A percentile compares a stretch with the other conserved stretches of the same genome.
Conservation (phyloP, 1,140 invertebrate species). For the Trichoplusia ni region DNA sequence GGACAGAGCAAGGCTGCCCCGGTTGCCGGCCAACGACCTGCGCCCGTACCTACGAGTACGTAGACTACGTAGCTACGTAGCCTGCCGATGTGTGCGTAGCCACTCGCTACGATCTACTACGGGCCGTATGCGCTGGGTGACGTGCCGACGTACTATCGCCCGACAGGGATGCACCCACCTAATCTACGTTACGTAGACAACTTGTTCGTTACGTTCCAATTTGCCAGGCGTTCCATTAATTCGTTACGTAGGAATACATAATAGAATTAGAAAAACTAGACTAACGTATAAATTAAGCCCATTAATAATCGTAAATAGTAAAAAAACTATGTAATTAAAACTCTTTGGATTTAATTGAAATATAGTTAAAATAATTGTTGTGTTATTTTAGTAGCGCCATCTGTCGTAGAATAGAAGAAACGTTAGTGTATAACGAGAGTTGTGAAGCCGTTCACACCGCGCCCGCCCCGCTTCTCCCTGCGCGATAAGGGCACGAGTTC, state of each 20-base stretch:
- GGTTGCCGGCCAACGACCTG: slow-evolving; percentile 75
- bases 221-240: slow-evolving; percentile 18
- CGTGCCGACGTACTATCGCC: slow-evolving; percentile 20
- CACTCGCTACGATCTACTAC: slow-evolving; percentile 54
- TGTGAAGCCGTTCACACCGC: slow-evolving; percentile 52
- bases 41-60: slow-evolving; percentile 60
- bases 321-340: too few species aligned
- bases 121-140: slow-evolving; percentile 33
- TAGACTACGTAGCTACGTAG: slow-evolving; percentile 37
- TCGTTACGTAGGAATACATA: not conserved
- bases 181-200: slow-evolving; percentile 33
- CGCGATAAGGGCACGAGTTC: slow-evolving; percentile 81
- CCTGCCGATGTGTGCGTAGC: slow-evolving; percentile 53
- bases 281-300: too few species aligned
- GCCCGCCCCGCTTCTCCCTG: slow-evolving; percentile 58
- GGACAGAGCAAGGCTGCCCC: slow-evolving; percentile 80
- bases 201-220: slow-evolving; percentile 12
- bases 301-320: too few species aligned
- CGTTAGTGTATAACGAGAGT: slow-evolving; percentile 46
- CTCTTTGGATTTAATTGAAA: too few species aligned
- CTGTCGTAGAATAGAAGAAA: slow-evolving; percentile 63
- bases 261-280: too few species aligned
- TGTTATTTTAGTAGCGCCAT: slow-evolving; percentile 53
- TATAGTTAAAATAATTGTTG: not conserved
- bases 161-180: slow-evolving; percentile 28